Percentiles rank a stretch among this genome's conserved stretches.
phyloP scores from a whole-genome alignment of 2,797 vertebrate species.

The Danio aesculapii region DNA sequence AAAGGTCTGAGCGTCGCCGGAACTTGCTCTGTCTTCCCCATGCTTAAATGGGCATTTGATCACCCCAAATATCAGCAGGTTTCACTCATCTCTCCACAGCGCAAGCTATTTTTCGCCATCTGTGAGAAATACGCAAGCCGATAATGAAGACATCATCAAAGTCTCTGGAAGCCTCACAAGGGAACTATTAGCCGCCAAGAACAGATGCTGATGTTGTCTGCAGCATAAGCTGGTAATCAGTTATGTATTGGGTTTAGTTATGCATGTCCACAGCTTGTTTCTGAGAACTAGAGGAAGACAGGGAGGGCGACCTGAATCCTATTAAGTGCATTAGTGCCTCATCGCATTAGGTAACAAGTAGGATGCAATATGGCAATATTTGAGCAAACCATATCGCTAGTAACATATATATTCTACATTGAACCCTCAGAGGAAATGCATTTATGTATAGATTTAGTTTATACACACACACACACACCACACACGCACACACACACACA shows the following conservation, averaged over 20 bases:
- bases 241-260: conserved; percentile 33
- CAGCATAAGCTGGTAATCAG: conserved; percentile 37
- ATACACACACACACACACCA: too few relatives aligned
- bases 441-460: background rate
- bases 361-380: conserved; percentile 32
- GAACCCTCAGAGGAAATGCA: background rate
- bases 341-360: conserved; percentile 55
- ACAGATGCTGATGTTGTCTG: conserved; percentile 34
- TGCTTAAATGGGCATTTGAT: conserved; percentile 63
- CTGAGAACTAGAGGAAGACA: conserved; percentile 19
- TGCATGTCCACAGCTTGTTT: conserved; percentile 29
- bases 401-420: background rate
- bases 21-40: conserved; percentile 96
- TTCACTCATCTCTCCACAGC: conserved; percentile 16
- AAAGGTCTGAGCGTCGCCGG: conserved; percentile 81
- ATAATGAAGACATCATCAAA: conserved; percentile 11
- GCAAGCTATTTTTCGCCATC: conserved; percentile 6
- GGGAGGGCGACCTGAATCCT: conserved; percentile 54
- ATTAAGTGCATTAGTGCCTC: conserved; percentile 60
- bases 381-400: background rate
- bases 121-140: background rate
- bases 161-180: conserved; percentile 9
- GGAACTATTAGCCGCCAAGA: conserved; percentile 20
- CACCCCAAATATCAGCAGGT: conserved; percentile 5
- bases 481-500: too few relatives aligned